These are phyloP conservation scores for Leucoraja erinaceus DNA, from an alignment of 2,113 vertebrate species.

Conservation along the genomic window DNA sequence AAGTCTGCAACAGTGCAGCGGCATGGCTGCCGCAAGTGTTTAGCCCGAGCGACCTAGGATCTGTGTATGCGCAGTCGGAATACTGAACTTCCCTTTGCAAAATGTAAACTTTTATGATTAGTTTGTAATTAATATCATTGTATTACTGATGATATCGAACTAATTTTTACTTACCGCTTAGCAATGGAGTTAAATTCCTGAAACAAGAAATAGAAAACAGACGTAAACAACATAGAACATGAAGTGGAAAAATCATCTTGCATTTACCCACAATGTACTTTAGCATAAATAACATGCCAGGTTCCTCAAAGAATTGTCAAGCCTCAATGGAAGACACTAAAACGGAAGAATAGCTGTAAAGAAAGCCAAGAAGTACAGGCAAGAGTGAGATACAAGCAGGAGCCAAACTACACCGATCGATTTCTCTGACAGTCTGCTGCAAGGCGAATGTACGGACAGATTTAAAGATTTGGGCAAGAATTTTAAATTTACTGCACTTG, in stretches of 20 bases:
- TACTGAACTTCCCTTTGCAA: no score
- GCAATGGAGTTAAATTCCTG: slow-evolving; percentile 33
- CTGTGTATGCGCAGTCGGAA: no score
- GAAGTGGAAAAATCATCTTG: not conserved
- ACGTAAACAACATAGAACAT: not conserved
- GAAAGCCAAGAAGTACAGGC: not conserved
- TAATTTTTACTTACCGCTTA: not conserved
- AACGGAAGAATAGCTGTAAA: not conserved
- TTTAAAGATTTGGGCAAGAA: not conserved
- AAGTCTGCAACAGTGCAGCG: no score
- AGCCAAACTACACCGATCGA: no score
- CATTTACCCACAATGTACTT: not conserved
- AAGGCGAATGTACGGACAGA: not conserved
- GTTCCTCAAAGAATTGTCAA: not conserved
- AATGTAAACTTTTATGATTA: no score
- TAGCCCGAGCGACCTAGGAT: no score
- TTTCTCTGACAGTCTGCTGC: not conserved
- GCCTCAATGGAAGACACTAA: not conserved
- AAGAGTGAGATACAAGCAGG: no score
- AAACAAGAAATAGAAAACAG: not conserved
- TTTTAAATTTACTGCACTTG: not conserved
- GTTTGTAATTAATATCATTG: not conserved
- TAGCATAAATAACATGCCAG: not conserved
- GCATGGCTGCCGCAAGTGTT: no score
- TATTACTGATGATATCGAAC: not conserved